Conservation (phyloP, 2,113 vertebrate genomes). For the Herpetotheres cachinnans region DNA sequence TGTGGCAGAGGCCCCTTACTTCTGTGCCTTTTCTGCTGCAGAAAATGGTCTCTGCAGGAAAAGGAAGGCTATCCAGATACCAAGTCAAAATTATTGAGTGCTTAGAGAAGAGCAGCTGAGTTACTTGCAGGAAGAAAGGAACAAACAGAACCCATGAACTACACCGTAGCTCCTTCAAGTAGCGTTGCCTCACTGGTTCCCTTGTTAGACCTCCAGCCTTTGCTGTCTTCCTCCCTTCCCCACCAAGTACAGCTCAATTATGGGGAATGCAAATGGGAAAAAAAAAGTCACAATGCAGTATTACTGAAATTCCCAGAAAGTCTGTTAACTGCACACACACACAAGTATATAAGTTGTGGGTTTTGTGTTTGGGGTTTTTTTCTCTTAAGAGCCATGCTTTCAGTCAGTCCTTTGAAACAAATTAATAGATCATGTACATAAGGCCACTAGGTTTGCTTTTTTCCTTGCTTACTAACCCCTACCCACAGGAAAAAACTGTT, state of each 20-base stretch:
- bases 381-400: neutral
- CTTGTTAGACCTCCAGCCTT: neutral
- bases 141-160: neutral
- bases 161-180: neutral
- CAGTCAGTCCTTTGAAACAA: neutral
- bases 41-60: neutral
- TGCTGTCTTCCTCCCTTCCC: neutral
- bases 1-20: neutral
- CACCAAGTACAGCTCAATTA: neutral
- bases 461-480: neutral
- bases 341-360: neutral
- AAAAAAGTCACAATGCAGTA: neutral
- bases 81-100: too few relatives aligned
- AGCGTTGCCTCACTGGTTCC: neutral
- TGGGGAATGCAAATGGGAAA: fast-evolving
- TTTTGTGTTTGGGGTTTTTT: neutral
- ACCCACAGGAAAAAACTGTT: neutral
- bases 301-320: neutral
- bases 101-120: neutral
- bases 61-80: neutral
- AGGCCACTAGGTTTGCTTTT: neutral
- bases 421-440: neutral
- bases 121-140: neutral
- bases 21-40: neutral
- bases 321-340: neutral